Evolutionary conservation across 2,888 invertebrate species (phyloP).

Genomic region (Petrolisthes manimaculis): DNA sequence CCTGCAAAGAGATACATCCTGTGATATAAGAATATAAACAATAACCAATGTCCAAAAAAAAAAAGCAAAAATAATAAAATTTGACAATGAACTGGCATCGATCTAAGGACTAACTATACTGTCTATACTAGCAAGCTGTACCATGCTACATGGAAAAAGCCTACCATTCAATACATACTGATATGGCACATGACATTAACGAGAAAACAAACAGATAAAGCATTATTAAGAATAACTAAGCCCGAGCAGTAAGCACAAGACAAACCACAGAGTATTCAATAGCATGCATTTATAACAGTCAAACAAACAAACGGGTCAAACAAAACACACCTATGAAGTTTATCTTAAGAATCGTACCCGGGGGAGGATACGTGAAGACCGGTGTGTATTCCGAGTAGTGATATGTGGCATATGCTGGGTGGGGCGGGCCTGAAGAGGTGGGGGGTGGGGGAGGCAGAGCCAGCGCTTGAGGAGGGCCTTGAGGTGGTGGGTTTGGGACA

Average conservation of each 20-base stretch:
- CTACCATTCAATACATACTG: conserved; percentile 23
- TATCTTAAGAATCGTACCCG: conserved; percentile 65
- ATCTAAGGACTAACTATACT: background rate
- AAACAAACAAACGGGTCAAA: conserved; percentile 61
- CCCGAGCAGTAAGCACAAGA: conserved; percentile 58
- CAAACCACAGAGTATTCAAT: conserved; percentile 50
- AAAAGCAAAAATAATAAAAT: background rate
- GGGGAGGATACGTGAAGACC: conserved; percentile 62
- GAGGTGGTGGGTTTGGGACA: conserved; percentile 60
- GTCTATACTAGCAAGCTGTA: conserved; percentile 22
- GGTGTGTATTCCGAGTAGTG: conserved; percentile 63
- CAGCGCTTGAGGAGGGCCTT: conserved; percentile 56
- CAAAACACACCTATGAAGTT: conserved; percentile 65
- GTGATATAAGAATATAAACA: background rate
- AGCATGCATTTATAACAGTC: conserved; percentile 54
- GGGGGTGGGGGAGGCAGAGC: conserved; percentile 62
- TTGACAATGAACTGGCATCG: background rate
- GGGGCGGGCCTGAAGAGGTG: conserved; percentile 51
- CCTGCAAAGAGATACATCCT: conserved; percentile 34
- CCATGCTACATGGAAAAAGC: conserved; percentile 37
- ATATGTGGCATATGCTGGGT: conserved; percentile 61
- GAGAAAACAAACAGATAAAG: conserved; percentile 47
- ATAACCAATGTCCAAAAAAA: conserved; percentile 8
- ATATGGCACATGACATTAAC: conserved; percentile 25
- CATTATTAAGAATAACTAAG: conserved; percentile 54